Conservation (phyloP, 2,888 invertebrate genomes). For the Serrognathus titanus region DNA sequence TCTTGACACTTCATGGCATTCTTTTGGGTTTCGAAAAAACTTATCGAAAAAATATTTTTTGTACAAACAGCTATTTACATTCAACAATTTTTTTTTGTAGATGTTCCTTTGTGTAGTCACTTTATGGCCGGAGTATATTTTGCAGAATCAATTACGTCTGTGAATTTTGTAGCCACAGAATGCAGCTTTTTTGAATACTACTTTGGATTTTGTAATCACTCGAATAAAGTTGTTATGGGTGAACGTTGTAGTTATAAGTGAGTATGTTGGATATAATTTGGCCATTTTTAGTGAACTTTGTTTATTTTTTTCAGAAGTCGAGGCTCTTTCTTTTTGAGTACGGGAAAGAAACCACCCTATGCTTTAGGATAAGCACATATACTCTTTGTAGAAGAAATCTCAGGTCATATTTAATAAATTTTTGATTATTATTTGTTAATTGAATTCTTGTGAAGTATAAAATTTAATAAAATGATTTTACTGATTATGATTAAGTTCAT, state of each 20-base stretch:
- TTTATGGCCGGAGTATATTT: constrained; percentile 60
- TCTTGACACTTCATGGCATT: neutral
- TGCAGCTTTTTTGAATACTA: constrained; percentile 57
- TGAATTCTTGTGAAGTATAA: too few relatives aligned
- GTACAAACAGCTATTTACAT: neutral
- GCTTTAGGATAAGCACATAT: constrained; percentile 24
- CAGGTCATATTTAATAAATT: too few relatives aligned
- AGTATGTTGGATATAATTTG: constrained; percentile 15
- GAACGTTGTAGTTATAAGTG: constrained; percentile 38
- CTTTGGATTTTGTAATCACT: constrained; percentile 51
- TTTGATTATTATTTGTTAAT: too few relatives aligned
- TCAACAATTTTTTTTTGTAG: constrained; percentile 34
- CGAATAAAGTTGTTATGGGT: constrained; percentile 39
- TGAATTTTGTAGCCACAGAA: constrained; percentile 58
- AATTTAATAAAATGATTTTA: too few relatives aligned
- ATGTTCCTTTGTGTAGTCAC: constrained; percentile 61
- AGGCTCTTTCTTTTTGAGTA: constrained; percentile 40
- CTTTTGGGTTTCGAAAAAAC: neutral
- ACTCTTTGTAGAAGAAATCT: too few relatives aligned
- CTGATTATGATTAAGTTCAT: too few relatives aligned
- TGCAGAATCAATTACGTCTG: constrained; percentile 58
- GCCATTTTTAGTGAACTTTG: neutral
- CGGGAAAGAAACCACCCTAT: constrained; percentile 34
- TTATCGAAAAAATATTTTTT: neutral
- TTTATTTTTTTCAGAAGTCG: constrained; percentile 29